Evolutionary conservation across 1,140 invertebrate species (phyloP).

Genomic region (Scaptomyza pallida): DNA sequence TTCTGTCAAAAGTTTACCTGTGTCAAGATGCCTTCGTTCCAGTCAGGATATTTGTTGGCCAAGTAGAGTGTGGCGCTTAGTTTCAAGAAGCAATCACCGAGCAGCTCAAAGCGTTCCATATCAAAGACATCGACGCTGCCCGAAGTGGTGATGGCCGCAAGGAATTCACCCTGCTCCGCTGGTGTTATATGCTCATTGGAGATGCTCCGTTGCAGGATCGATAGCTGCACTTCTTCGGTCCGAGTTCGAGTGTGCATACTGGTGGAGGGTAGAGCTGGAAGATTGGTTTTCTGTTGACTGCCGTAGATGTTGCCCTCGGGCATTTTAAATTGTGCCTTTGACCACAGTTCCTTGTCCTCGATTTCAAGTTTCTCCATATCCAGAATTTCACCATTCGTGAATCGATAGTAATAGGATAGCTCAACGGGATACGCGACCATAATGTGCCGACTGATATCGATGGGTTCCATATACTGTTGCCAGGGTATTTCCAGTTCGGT

Average conservation of each 20-base stretch:
- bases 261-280: slow-evolving; percentile 40
- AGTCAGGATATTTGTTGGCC: slow-evolving; percentile 88
- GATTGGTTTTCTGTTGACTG: not conserved
- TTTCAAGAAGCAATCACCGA: slow-evolving; percentile 96
- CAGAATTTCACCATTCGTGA: slow-evolving; percentile 28
- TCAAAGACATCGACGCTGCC: slow-evolving; percentile 91
- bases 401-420: slow-evolving; percentile 87
- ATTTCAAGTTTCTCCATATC: slow-evolving; percentile 49
- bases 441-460: slow-evolving; percentile 87
- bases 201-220: slow-evolving; percentile 44
- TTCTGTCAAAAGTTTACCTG: slow-evolving; percentile 49
- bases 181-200: slow-evolving; percentile 43
- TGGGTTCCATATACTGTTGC: slow-evolving; percentile 87
- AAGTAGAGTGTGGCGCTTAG: slow-evolving; percentile 90
- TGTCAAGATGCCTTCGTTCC: slow-evolving; percentile 91
- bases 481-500: slow-evolving; percentile 76
- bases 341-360: slow-evolving; percentile 52
- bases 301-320: slow-evolving; percentile 38
- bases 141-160: slow-evolving; percentile 89
- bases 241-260: not conserved
- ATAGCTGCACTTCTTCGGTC: not conserved
- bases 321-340: slow-evolving; percentile 66
- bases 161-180: slow-evolving; percentile 82
- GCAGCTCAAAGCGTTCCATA: slow-evolving; percentile 92
- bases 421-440: slow-evolving; percentile 87